A percentile compares a stretch with the other conserved stretches of the same genome.
Evolutionary conservation across 2,888 invertebrate species (phyloP).

Genomic region (Andrena minutula): DNA sequence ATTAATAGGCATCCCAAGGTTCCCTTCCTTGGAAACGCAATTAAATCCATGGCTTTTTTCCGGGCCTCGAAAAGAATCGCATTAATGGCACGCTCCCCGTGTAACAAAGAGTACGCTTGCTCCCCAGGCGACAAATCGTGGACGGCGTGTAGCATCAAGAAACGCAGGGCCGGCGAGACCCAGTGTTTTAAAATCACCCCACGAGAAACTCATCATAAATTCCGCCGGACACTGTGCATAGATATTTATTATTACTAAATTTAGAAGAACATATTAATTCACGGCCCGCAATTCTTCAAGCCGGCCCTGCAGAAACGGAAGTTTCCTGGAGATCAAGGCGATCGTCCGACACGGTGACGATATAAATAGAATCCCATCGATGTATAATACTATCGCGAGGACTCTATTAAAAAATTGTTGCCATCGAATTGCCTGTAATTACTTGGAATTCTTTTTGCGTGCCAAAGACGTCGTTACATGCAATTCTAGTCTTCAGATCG

Average conservation of each 20-base stretch:
- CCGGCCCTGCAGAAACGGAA: no score
- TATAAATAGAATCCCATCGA: not conserved
- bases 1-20: not conserved
- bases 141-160: not conserved
- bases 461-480: not conserved
- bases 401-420: constrained; percentile 15
- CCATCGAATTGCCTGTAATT: not conserved
- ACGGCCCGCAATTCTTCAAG: no score
- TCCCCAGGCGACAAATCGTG: not conserved
- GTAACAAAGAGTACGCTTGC: not conserved
- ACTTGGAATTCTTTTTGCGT: not conserved
- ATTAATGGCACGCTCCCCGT: not conserved
- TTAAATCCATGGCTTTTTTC: not conserved
- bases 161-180: not conserved
- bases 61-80: not conserved
- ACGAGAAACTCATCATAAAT: not conserved
- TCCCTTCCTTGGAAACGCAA: not conserved
- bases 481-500: no score
- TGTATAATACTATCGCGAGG: not conserved
- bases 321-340: not conserved
- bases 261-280: no score
- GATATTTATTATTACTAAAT: no score
- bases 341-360: not conserved
- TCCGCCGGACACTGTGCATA: no score
- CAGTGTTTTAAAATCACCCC: not conserved